Evolutionary conservation across 2,888 invertebrate genomes (phyloP), one percentile per base, ranked within the genome.

Genomic region (Hofmannophila pseudospretella): DNA sequence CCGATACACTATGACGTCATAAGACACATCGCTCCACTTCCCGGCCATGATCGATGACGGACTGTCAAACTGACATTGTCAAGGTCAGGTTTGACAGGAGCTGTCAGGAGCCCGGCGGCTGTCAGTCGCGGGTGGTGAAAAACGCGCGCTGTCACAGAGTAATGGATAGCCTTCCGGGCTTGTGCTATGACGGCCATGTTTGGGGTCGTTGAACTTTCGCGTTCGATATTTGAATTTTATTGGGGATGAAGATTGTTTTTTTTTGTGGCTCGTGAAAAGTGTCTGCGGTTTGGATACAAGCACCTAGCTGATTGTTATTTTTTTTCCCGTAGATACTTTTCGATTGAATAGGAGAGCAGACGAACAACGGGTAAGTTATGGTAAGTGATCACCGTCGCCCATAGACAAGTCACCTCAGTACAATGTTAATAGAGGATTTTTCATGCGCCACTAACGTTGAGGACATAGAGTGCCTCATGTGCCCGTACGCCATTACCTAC

Each of bases 151-250:
- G 78, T 74, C 82, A 71, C 51, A 50, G 49, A 47, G 69, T 84
- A 79, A 84, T 82, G 80, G 81, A 84, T 85, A 67, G 78, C 70
- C 62, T 66, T 62, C 70, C 73, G 64, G 62, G 49, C 49, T 41
- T 30, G 38, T 37, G 28, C 33, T 33, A 30, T 34, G 44, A 52
- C 54, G 49, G 62, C 72, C 70, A 71, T 70, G 50, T 66, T 67
- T 65, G 55, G 52, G 75, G 71, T 60, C 72, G 61, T 51, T 55
- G 76, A 73, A 70, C 76, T 49, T 51, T n/a, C 41, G 49, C 49
- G 52, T 55, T 38, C 42, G 34, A 28, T 33, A 23, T 42, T 42
- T 36, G 28, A 38, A 38, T 33, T n/a, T 36, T n/a, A 11, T 27
- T 27, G 11, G 1, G 27, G 14, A 2, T n/a, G 8, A 5, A 8